phyloP scores from a whole-genome alignment of 2,888 invertebrate genomes.

The Mythimna impura region DNA sequence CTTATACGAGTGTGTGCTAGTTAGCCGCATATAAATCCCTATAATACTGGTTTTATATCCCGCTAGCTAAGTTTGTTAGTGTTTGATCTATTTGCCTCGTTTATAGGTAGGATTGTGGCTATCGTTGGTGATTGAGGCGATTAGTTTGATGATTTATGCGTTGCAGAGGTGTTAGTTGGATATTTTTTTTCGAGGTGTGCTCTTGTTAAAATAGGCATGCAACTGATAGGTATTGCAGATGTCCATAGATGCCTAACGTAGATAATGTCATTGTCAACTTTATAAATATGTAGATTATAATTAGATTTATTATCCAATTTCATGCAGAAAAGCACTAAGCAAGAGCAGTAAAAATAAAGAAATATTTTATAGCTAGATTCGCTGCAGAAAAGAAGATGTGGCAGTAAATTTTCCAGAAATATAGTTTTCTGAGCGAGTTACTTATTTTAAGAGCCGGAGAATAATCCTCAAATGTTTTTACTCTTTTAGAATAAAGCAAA shows the following conservation, averaged over 20 bases:
- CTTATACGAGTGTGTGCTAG: conserved; percentile 71
- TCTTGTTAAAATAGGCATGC: background rate
- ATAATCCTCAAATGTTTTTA: conserved; percentile 9
- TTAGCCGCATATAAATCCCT: conserved; percentile 74
- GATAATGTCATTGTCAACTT: background rate
- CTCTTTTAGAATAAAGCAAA: conserved; percentile 1
- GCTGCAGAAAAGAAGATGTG: conserved; percentile 11
- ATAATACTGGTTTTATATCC: conserved; percentile 70
- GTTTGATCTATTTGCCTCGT: conserved; percentile 55
- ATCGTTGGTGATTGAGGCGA: conserved; percentile 51
- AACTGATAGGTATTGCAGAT: background rate
- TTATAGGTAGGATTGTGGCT: conserved; percentile 41
- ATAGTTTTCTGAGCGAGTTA: conserved; percentile 22
- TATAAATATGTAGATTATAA: background rate
- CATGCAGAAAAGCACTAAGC: conserved; percentile 14
- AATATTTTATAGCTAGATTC: conserved; percentile 33
- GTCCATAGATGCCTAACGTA: background rate
- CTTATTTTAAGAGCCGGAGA: conserved; percentile 18
- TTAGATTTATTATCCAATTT: conserved; percentile 13
- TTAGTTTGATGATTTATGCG: conserved; percentile 37
- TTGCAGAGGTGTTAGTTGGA: conserved; percentile 2
- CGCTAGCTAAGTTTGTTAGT: conserved; percentile 54
- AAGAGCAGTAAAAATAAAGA: conserved; percentile 29
- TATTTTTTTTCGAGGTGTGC: background rate
- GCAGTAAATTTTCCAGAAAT: conserved; percentile 29